Evolutionary conservation across 1,140 invertebrate genomes (phyloP).

Genomic region (Chironomus tepperi): DNA sequence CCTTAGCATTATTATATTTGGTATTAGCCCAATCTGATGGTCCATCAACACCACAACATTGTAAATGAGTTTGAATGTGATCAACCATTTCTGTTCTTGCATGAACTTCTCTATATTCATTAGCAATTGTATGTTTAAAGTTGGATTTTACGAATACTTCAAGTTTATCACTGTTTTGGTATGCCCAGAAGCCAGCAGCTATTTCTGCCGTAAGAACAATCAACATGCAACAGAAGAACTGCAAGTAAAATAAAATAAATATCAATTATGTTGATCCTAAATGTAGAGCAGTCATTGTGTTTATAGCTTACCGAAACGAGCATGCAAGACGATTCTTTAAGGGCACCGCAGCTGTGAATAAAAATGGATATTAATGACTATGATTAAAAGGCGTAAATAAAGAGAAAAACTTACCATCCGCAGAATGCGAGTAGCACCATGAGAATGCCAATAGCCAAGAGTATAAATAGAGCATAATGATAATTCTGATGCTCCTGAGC

Average conservation of each 20-base stretch:
- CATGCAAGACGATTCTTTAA: constrained; percentile 78
- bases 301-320: constrained; percentile 58
- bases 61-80: constrained; percentile 55
- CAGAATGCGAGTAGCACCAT: constrained; percentile 80
- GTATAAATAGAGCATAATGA: constrained; percentile 60
- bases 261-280: constrained; percentile 19
- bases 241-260: constrained; percentile 35
- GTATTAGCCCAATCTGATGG: constrained; percentile 61
- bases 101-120: constrained; percentile 56
- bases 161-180: constrained; percentile 55
- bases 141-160: constrained; percentile 51
- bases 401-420: constrained; percentile 46
- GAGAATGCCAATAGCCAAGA: constrained; percentile 67
- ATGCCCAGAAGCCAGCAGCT: constrained; percentile 63
- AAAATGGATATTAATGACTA: too few relatives aligned
- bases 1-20: constrained; percentile 44
- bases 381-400: too few relatives aligned
- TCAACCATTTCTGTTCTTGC: constrained; percentile 57
- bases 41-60: constrained; percentile 63
- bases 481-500: constrained; percentile 59
- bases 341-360: constrained; percentile 62
- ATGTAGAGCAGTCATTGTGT: background rate
- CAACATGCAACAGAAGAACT: constrained; percentile 65
- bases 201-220: constrained; percentile 72
- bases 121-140: constrained; percentile 55